These are phyloP conservation scores for Leucophenga maculata DNA, from an alignment of 2,888 invertebrate species.

Conservation along the genomic window DNA sequence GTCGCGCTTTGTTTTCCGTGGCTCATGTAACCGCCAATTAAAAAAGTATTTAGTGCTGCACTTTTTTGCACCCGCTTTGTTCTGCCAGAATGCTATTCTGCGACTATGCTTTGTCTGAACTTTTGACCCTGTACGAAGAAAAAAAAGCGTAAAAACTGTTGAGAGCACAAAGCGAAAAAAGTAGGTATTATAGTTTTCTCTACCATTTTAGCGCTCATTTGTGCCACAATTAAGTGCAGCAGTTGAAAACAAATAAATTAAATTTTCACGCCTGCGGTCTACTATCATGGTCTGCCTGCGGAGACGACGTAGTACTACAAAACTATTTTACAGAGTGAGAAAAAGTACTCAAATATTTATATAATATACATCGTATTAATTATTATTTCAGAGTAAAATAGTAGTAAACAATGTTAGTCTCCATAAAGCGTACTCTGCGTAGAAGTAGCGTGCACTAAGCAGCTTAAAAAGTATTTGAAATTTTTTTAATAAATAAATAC, in stretches of 20 bases:
- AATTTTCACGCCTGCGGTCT: slow-evolving; percentile 23
- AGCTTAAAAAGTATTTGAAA: slow-evolving; percentile 11
- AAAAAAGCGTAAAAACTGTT: background rate
- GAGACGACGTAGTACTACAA: background rate
- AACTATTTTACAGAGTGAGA: background rate
- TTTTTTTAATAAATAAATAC: background rate
- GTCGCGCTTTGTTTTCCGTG: background rate
- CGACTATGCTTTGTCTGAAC: background rate
- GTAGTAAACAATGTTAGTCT: too few species aligned
- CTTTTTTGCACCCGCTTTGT: background rate
- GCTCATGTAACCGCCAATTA: slow-evolving; percentile 41
- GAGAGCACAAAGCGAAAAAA: background rate
- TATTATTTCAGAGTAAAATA: too few species aligned
- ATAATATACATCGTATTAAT: too few species aligned
- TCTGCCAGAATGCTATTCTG: background rate
- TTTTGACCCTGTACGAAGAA: slow-evolving; percentile 2
- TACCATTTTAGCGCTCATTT: background rate
- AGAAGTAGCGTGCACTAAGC: background rate
- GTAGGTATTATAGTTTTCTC: background rate
- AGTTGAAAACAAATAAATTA: slow-evolving; percentile 23
- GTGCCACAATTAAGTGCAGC: slow-evolving; percentile 20
- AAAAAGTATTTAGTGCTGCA: slow-evolving; percentile 29
- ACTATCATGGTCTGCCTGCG: background rate
- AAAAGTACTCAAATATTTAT: background rate
- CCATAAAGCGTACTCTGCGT: background rate